Evolutionary conservation across 2,113 vertebrate genomes (phyloP).

Genomic region (Blennius ocellaris): DNA sequence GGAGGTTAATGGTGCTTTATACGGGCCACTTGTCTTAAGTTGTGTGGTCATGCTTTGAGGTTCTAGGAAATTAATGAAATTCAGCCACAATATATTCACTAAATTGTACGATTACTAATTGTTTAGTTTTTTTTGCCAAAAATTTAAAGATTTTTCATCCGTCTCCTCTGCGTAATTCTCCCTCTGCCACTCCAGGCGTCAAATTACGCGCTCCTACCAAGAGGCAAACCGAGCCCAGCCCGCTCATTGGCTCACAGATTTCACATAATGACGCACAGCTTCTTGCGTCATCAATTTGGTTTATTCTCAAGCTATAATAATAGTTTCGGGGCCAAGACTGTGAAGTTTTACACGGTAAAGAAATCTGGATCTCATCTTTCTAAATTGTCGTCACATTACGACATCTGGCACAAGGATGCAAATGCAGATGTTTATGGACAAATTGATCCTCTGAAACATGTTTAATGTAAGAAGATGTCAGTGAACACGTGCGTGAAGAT

Average conservation of each 20-base stretch:
- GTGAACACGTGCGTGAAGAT: background rate
- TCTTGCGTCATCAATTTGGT: slow-evolving; percentile 35
- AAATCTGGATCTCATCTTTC: background rate
- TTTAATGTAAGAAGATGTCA: background rate
- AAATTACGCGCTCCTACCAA: slow-evolving; percentile 51
- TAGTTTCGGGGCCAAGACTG: background rate
- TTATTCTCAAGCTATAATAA: slow-evolving; percentile 31
- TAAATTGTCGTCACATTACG: background rate
- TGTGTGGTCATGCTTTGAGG: too few species aligned
- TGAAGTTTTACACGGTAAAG: background rate
- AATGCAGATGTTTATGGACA: background rate
- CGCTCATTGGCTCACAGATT: slow-evolving; percentile 57
- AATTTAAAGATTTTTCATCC: background rate
- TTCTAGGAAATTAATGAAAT: too few species aligned
- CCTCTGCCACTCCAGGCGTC: slow-evolving; percentile 11
- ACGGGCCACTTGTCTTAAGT: too few species aligned
- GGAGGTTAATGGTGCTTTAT: background rate
- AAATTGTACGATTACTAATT: too few species aligned
- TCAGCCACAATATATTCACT: too few species aligned
- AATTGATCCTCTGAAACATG: background rate
- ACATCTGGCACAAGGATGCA: slow-evolving; percentile 1
- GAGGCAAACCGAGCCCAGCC: slow-evolving; percentile 13
- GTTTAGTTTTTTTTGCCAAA: too few species aligned
- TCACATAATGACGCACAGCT: slow-evolving; percentile 35
- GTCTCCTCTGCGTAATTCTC: background rate